Evolutionary conservation across 2,113 vertebrate genomes (phyloP).

Genomic region (Myocastor coypus): DNA sequence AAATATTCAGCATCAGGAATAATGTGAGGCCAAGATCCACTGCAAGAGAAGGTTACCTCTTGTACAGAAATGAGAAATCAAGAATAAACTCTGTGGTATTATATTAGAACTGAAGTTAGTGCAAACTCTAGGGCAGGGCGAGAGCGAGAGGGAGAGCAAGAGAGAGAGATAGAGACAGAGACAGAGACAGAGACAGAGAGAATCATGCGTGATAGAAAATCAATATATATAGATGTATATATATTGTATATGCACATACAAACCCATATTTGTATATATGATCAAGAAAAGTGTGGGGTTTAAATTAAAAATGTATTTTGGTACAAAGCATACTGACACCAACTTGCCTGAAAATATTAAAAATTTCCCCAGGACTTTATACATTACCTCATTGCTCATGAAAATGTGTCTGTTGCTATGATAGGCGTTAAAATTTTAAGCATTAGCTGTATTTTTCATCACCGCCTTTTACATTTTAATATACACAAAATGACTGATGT

Average conservation of each 20-base stretch:
- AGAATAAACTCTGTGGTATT: not conserved
- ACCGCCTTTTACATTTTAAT: not conserved
- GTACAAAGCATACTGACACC: not conserved
- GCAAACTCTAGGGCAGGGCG: not conserved
- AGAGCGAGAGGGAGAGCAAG: not conserved
- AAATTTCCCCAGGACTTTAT: not conserved
- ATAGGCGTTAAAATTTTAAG: not conserved
- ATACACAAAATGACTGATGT: not conserved
- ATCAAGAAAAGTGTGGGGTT: not conserved
- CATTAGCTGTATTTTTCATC: not conserved
- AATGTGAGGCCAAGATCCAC: not conserved
- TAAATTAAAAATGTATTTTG: not conserved
- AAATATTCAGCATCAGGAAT: not conserved
- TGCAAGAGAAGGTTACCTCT: not conserved
- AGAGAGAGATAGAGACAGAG: too few relatives aligned
- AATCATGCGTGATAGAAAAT: not conserved
- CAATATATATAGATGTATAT: too few relatives aligned
- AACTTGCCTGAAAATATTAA: not conserved
- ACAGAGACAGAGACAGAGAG: not conserved
- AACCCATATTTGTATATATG: not conserved
- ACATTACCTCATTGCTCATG: not conserved
- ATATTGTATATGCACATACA: too few relatives aligned
- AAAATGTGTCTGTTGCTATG: not conserved
- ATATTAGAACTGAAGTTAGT: not conserved
- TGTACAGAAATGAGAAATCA: not conserved